phyloP scores from a whole-genome alignment of 2,888 invertebrate species.

The Cabera pusaria region DNA sequence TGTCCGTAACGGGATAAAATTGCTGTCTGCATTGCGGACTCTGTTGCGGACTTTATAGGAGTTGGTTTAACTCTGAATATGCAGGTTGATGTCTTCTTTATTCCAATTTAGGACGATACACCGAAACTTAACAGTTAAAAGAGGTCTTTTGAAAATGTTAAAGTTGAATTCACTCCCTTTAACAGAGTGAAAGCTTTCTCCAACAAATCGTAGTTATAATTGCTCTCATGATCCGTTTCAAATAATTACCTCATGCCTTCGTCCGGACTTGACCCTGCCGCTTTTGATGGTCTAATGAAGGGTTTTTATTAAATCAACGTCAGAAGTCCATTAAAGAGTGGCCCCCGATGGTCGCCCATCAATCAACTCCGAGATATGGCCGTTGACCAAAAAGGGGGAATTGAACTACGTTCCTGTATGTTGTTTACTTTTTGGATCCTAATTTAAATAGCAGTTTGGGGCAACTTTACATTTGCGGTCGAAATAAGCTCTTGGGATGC shows the following conservation, averaged over 20 bases:
- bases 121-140: too few relatives aligned
- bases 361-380: constrained; percentile 64
- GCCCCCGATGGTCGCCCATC: constrained; percentile 59
- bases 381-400: constrained; percentile 45
- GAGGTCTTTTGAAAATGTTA: too few relatives aligned
- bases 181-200: constrained; percentile 42
- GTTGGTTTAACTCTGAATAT: too few relatives aligned
- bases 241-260: constrained; percentile 43
- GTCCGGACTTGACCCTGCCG: constrained; percentile 39
- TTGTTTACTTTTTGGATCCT: constrained; percentile 46
- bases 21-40: too few relatives aligned
- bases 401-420: constrained; percentile 37
- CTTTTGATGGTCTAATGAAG: constrained; percentile 72
- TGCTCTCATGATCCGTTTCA: constrained; percentile 43
- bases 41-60: too few relatives aligned
- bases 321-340: constrained; percentile 75
- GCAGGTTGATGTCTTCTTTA: too few relatives aligned
- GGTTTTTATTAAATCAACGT: constrained; percentile 82
- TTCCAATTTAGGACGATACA: too few relatives aligned
- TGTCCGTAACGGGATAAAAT: constrained; percentile 10
- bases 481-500: background rate
- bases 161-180: too few relatives aligned
- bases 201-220: constrained; percentile 41
- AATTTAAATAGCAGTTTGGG: constrained; percentile 45
- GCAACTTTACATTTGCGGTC: constrained; percentile 18